These are phyloP conservation scores for Pterocles burchelli DNA, from an alignment of 2,113 vertebrate genomes.

Conservation along the genomic window DNA sequence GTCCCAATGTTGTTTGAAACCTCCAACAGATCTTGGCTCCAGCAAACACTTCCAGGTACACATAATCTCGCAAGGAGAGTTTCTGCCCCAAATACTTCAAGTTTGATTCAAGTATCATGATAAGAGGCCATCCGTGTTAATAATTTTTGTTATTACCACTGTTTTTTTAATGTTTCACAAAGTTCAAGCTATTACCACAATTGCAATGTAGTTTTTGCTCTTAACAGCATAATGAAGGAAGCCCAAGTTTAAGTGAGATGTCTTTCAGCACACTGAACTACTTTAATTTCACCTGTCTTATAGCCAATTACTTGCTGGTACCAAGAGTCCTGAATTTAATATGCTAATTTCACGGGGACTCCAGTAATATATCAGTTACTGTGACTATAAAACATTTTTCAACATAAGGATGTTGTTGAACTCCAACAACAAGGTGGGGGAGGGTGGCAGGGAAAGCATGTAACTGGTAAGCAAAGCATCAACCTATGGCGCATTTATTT, in stretches of 20 bases:
- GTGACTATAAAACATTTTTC: not conserved
- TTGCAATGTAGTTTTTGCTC: not conserved
- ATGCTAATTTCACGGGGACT: not conserved
- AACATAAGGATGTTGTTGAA: not conserved
- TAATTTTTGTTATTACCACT: not conserved
- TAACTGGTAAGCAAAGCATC: not conserved
- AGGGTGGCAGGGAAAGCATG: accelerated
- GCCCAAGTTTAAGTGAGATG: not conserved
- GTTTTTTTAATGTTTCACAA: not conserved
- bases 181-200: not conserved
- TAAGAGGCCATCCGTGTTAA: not conserved
- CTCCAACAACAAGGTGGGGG: not conserved
- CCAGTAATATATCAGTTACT: not conserved
- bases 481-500: not conserved
- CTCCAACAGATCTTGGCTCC: not conserved
- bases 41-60: not conserved
- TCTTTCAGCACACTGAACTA: not conserved
- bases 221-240: not conserved
- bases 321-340: not conserved
- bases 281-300: not conserved
- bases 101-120: not conserved
- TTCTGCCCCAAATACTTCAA: not conserved
- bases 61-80: not conserved
- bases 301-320: not conserved
- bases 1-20: not conserved